Conservation (phyloP, 1,140 invertebrate genomes). For the Drosophila pseudoananassae region DNA sequence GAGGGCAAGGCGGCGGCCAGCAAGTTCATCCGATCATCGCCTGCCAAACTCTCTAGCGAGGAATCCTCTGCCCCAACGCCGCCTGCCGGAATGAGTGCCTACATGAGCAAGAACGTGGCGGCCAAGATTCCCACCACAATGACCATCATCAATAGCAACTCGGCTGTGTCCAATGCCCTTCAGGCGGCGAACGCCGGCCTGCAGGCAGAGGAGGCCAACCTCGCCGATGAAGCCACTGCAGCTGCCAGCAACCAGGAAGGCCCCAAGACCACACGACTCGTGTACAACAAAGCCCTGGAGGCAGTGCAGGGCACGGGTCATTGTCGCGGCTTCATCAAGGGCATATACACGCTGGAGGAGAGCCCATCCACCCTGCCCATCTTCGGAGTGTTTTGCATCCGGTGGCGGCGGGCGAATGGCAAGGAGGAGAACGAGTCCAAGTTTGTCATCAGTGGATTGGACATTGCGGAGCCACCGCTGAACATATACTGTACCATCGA, state of each 20-base stretch:
- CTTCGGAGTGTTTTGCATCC: conserved; percentile 82
- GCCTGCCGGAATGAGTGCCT: conserved; percentile 26
- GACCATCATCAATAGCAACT: conserved; percentile 79
- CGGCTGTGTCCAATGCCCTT: conserved; percentile 39
- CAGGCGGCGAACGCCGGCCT: conserved; percentile 46
- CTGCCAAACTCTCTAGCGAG: conserved; percentile 17
- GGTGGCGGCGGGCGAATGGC: conserved; percentile 69
- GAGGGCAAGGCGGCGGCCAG: conserved; percentile 48
- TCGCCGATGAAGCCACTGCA: conserved; percentile 15
- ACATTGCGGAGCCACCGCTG: conserved; percentile 75
- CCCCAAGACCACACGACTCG: conserved; percentile 54
- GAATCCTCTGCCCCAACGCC: conserved; percentile 16
- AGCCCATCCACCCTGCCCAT: conserved; percentile 20
- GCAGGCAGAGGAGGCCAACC: conserved; percentile 71
- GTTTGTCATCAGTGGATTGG: conserved; percentile 75
- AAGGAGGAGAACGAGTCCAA: conserved; percentile 83
- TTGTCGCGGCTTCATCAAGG: conserved; percentile 78
- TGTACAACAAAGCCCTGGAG: conserved; percentile 79
- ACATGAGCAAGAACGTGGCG: conserved; percentile 72
- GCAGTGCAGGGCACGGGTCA: conserved; percentile 74
- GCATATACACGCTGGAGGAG: conserved; percentile 51
- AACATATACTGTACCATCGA: conserved; percentile 84
- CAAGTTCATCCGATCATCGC: conserved; percentile 52
- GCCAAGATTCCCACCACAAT: conserved; percentile 76
- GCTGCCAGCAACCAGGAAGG: conserved; percentile 15